Percentiles rank a stretch among this genome's conserved stretches.
These are phyloP conservation scores for Apis cerana DNA, from an alignment of 1,140 invertebrate species.

Conservation along the genomic window DNA sequence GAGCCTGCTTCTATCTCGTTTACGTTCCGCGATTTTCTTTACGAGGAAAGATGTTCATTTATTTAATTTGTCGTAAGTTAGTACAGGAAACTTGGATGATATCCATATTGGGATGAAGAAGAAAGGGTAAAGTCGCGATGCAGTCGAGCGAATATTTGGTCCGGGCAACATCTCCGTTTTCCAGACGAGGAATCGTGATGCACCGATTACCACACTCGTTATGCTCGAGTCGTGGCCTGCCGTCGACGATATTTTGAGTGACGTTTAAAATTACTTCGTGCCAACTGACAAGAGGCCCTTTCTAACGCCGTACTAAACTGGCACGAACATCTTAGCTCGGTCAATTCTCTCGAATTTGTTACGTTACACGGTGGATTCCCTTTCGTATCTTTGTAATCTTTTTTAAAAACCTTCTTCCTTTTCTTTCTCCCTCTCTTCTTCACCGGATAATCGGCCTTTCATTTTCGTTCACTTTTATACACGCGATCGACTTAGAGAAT, in stretches of 20 bases:
- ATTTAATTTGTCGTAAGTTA: too few species aligned
- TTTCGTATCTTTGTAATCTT: background rate
- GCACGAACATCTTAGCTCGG: background rate
- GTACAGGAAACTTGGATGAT: background rate
- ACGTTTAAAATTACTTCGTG: conserved; percentile 39
- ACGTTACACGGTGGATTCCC: background rate
- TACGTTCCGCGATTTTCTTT: too few species aligned
- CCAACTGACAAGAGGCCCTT: conserved; percentile 9
- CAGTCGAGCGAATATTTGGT: background rate
- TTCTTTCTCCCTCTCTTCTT: background rate
- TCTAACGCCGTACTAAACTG: conserved; percentile 19
- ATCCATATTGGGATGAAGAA: background rate
- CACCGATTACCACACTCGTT: conserved; percentile 32
- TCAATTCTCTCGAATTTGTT: conserved; percentile 8
- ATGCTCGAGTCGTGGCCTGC: background rate
- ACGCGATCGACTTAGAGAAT: background rate
- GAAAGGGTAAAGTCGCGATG: too few species aligned
- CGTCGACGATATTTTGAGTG: conserved; percentile 25
- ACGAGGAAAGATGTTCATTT: too few species aligned
- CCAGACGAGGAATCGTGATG: conserved; percentile 26
- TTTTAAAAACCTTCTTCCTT: background rate
- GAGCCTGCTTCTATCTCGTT: too few species aligned
- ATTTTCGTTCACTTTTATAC: background rate
- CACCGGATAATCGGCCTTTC: too few species aligned
- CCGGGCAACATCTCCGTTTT: background rate